These are phyloP conservation scores for Tetanocera ferruginea DNA, from an alignment of 2,888 invertebrate genomes.

Conservation along the genomic window DNA sequence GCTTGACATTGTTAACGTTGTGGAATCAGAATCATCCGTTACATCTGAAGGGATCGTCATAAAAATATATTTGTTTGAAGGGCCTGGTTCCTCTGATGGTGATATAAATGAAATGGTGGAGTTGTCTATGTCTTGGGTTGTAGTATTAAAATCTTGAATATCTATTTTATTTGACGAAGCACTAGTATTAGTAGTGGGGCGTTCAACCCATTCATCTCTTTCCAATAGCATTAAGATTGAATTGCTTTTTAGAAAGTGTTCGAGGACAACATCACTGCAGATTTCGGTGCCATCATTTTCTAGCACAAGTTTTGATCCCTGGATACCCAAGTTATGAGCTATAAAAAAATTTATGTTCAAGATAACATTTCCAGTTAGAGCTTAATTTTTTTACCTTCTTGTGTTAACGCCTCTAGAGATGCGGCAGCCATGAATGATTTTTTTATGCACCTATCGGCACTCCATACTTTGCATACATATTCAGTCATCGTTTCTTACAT, in stretches of 20 bases:
- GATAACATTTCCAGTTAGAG: neutral
- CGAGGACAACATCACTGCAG: too few relatives aligned
- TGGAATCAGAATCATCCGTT: neutral
- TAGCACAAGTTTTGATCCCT: too few relatives aligned
- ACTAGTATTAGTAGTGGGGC: neutral
- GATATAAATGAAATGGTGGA: neutral
- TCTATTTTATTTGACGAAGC: too few relatives aligned
- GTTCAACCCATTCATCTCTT: slow-evolving; percentile 11
- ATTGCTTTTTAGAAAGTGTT: too few relatives aligned
- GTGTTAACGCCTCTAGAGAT: neutral
- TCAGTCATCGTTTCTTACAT: neutral
- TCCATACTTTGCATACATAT: slow-evolving; percentile 27
- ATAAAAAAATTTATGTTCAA: too few relatives aligned
- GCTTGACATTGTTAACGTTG: neutral
- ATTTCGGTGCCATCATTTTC: too few relatives aligned
- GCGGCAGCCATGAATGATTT: slow-evolving; percentile 27
- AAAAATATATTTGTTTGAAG: neutral
- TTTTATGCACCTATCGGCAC: slow-evolving; percentile 22
- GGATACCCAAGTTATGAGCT: too few relatives aligned
- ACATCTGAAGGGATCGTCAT: neutral
- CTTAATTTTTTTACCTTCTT: slow-evolving; percentile 14
- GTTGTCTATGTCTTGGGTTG: too few relatives aligned
- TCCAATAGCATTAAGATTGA: slow-evolving; percentile 37
- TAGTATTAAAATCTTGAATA: too few relatives aligned
- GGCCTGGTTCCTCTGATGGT: neutral